Conservation (phyloP, 2,797 vertebrate genomes). For the Nannoperca australis region DNA sequence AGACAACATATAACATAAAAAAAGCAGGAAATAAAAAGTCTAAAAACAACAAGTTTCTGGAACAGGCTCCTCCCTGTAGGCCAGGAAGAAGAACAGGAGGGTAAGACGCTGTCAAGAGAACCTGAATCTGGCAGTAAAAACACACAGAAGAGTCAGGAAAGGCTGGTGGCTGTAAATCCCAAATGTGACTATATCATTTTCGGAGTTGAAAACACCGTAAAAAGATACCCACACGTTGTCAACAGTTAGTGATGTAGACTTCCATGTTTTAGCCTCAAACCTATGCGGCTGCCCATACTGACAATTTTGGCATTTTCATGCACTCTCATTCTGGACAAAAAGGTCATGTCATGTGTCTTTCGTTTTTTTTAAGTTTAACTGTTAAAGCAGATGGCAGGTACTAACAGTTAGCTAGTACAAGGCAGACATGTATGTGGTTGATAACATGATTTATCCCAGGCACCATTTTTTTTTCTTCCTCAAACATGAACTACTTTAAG, state of each 20-base stretch:
- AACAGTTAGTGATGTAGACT: conserved; percentile 7
- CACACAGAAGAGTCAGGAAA: conserved; percentile 33
- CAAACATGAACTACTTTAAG: conserved; percentile 25
- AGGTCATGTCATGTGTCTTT: conserved; percentile 6
- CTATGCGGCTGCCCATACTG: conserved; percentile 22
- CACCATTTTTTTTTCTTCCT: neutral
- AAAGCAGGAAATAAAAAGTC: conserved; percentile 67
- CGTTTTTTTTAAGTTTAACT: conserved; percentile 1
- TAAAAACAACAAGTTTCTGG: conserved; percentile 71
- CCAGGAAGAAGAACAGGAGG: conserved; percentile 84
- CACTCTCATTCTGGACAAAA: conserved; percentile 32
- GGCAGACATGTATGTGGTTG: conserved; percentile 16
- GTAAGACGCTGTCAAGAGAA: conserved; percentile 34
- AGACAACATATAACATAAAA: conserved; percentile 69
- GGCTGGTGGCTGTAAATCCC: conserved; percentile 35
- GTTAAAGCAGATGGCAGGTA: conserved; percentile 17
- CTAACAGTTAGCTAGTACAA: conserved; percentile 38
- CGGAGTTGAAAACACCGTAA: neutral
- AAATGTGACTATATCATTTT: conserved; percentile 10
- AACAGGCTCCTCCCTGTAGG: conserved; percentile 68
- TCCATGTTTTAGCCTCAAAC: conserved; percentile 11
- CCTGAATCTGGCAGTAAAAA: conserved; percentile 34
- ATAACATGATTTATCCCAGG: conserved; percentile 26
- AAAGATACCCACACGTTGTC: neutral
- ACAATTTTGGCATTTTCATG: conserved; percentile 38